Evolutionary conservation across 2,797 vertebrate genomes (phyloP).

Genomic region (Mus minutoides): DNA sequence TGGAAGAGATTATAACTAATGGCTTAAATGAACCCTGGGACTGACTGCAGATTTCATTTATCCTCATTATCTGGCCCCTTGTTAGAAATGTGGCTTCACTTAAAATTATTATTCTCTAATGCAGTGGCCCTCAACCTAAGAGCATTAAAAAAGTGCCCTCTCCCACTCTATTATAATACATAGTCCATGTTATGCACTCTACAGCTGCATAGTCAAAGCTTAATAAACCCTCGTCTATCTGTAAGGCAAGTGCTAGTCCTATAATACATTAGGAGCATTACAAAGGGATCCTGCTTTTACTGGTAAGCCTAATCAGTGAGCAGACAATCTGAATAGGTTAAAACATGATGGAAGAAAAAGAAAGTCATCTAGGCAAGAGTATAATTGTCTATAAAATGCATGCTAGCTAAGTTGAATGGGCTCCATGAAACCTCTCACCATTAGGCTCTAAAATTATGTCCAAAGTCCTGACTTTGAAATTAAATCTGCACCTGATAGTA

Average conservation of each 20-base stretch:
- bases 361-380: constrained; percentile 55
- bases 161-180: constrained; percentile 40
- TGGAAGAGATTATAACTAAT: constrained; percentile 80
- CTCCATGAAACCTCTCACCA: constrained; percentile 33
- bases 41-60: constrained; percentile 77
- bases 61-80: constrained; percentile 68
- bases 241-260: constrained; percentile 54
- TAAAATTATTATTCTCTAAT: constrained; percentile 77
- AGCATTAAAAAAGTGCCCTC: constrained; percentile 54
- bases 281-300: constrained; percentile 61
- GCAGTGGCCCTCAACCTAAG: constrained; percentile 58
- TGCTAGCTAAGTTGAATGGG: constrained; percentile 36
- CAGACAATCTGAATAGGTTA: constrained; percentile 29
- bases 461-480: constrained; percentile 41
- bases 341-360: constrained; percentile 30
- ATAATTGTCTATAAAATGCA: constrained; percentile 41
- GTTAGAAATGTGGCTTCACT: constrained; percentile 76
- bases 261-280: constrained; percentile 26
- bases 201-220: constrained; percentile 50
- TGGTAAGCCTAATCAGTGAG: constrained; percentile 23
- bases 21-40: constrained; percentile 71
- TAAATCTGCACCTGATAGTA: constrained; percentile 38
- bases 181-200: constrained; percentile 20
- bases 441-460: constrained; percentile 45
- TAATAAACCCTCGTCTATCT: constrained; percentile 48